Percentiles rank a stretch among this genome's conserved stretches.
Evolutionary conservation across 2,888 invertebrate genomes (phyloP).

Genomic region (Philaethria dido): DNA sequence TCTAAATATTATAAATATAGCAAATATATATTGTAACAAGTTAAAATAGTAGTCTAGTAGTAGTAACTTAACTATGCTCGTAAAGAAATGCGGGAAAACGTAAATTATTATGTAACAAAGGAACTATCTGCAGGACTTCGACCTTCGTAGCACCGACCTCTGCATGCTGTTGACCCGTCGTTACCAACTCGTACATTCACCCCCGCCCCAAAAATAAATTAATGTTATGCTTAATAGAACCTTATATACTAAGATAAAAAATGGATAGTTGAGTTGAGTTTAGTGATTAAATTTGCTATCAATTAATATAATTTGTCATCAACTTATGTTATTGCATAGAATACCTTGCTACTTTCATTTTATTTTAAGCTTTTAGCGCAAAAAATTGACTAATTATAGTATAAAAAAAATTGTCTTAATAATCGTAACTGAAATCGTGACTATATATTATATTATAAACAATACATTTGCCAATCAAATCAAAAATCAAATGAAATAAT

Average conservation of each 20-base stretch:
- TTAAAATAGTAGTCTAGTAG: constrained; percentile 32
- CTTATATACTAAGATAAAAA: constrained; percentile 9
- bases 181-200: constrained; percentile 29
- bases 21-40: background rate
- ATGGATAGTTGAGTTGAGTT: no score
- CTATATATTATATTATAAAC: no score
- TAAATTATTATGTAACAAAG: constrained; percentile 61
- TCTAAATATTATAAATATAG: background rate
- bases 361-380: background rate
- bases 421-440: background rate
- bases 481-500: background rate
- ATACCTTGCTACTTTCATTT: background rate
- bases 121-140: constrained; percentile 57
- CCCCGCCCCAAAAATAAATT: constrained; percentile 32
- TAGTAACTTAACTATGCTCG: constrained; percentile 31
- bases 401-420: background rate
- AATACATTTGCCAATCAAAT: background rate
- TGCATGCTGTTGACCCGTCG: constrained; percentile 58
- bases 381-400: background rate
- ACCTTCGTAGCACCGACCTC: constrained; percentile 64
- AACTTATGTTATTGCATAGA: background rate
- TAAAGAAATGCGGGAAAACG: constrained; percentile 36
- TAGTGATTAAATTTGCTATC: background rate
- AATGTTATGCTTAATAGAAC: constrained; percentile 15
- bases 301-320: background rate